Evolutionary conservation across 2,888 invertebrate species (phyloP), one percentile per base, ranked within the genome.

Genomic region (Caradrina kadenii): DNA sequence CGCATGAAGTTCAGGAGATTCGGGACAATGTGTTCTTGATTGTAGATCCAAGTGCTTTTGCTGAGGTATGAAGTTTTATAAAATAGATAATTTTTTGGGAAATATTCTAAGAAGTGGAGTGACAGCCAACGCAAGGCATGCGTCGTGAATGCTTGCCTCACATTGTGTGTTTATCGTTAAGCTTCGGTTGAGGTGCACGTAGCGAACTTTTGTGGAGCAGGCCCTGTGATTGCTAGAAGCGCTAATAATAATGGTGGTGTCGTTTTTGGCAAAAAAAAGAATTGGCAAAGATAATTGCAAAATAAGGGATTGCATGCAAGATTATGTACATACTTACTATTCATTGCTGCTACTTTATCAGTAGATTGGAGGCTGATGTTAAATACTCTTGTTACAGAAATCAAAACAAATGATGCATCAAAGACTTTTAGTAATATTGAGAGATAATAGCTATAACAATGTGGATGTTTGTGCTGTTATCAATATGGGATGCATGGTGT

Each of bases 21-120:
- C 96, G 96, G 74, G 92, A 96, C 68, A 94, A 95, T 54, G 96
- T 97, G 50, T 97, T 97, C 90, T 89, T 97, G 56, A 97, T 97
- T 70, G 97, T 97, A 7, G 97, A 97, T 89, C 97, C 97, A 0
- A 95, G 96, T 64, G 97, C 97, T 39, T 97, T 97, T 90, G 96
- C 97, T 81, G 96, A 97, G 92, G 97, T 97, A 85, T 84, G 71
- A 10, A 17, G 10, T n/a, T 15, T 21, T 19, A 39, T 2, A 21
- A 52, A 1, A 2, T 45, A 26, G 8, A 39, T 11, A 3, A 22
- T 22, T 42, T 67, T 0, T 39, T 39, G 39, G 1, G 13, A n/a
- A 31, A 58, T 15, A 31, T 26, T 13, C 1, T 35, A 7, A 22
- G 4, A 17, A 26, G 26, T 19, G 19, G 13, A 1, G 3, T 39